A percentile compares a stretch with the other conserved stretches of the same genome.
phyloP scores from a whole-genome alignment of 2,888 invertebrate genomes.

The Cephonodes hylas region DNA sequence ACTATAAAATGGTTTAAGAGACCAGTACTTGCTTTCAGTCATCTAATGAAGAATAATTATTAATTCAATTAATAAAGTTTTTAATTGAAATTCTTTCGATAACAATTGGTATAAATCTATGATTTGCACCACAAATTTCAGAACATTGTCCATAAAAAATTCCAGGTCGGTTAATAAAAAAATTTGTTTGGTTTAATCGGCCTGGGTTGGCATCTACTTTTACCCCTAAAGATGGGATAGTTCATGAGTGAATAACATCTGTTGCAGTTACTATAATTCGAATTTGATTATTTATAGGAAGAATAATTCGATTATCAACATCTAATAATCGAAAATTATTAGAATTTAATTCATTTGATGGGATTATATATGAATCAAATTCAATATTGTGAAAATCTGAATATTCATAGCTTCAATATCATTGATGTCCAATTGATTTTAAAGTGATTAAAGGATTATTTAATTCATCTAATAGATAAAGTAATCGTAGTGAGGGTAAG shows the following conservation, averaged over 20 bases:
- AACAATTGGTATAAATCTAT: conserved; percentile 90
- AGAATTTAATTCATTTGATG: conserved; percentile 47
- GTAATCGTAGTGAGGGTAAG: conserved; percentile 80
- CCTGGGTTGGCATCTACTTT: conserved; percentile 85
- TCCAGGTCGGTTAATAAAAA: conserved; percentile 83
- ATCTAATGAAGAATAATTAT: conserved; percentile 81
- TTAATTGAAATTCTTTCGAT: conserved; percentile 81
- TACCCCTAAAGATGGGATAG: conserved; percentile 82
- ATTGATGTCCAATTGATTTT: conserved; percentile 85
- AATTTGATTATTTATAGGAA: conserved; percentile 83
- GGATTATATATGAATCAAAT: conserved; percentile 84
- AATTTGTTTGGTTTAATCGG: conserved; percentile 83
- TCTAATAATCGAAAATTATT: conserved; percentile 82
- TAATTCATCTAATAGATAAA: conserved; percentile 83
- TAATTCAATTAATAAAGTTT: conserved; percentile 82
- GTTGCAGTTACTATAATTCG: conserved; percentile 82
- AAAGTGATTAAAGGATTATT: conserved; percentile 80
- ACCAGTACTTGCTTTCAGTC: conserved; percentile 86
- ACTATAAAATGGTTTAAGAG: conserved; percentile 86
- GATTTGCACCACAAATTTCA: conserved; percentile 90
- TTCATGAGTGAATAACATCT: conserved; percentile 86
- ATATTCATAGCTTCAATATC: conserved; percentile 86
- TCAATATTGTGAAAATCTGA: conserved; percentile 81
- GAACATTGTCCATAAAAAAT: conserved; percentile 89
- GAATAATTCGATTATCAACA: conserved; percentile 82